These are phyloP conservation scores for Eulemur coronatus DNA, from an alignment of 2,797 vertebrate genomes.

Conservation along the genomic window DNA sequence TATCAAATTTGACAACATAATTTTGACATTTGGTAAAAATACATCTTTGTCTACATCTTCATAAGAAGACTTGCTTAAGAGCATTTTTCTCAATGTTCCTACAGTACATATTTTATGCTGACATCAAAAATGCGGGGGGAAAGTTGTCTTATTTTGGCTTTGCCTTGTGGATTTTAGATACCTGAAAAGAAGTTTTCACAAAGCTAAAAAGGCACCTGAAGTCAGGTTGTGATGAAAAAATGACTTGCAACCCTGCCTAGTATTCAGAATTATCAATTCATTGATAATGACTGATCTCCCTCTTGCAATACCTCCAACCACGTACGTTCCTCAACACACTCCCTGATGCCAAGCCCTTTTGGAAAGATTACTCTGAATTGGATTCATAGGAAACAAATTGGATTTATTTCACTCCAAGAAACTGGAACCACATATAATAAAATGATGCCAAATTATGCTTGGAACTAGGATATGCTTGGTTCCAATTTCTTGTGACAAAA, in stretches of 20 bases:
- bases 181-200: neutral
- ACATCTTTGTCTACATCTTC: slow-evolving; percentile 67
- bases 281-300: neutral
- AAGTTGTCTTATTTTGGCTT: neutral
- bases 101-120: slow-evolving; percentile 30
- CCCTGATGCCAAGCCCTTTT: slow-evolving; percentile 51
- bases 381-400: slow-evolving; percentile 71
- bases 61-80: slow-evolving; percentile 54
- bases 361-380: slow-evolving; percentile 59
- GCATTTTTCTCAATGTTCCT: neutral
- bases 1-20: slow-evolving; percentile 75
- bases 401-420: slow-evolving; percentile 69
- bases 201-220: slow-evolving; percentile 44
- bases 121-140: neutral
- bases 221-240: neutral
- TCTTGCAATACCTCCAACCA: neutral
- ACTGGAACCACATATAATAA: slow-evolving; percentile 70
- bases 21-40: slow-evolving; percentile 73
- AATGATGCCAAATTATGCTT: slow-evolving; percentile 75
- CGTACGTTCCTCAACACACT: neutral
- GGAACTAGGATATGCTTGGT: slow-evolving; percentile 71
- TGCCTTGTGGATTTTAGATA: neutral
- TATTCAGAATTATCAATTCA: neutral
- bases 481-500: slow-evolving; percentile 76
- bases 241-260: neutral